These are phyloP conservation scores for Alloplasta piceator DNA, from an alignment of 2,888 invertebrate species.

Conservation along the genomic window DNA sequence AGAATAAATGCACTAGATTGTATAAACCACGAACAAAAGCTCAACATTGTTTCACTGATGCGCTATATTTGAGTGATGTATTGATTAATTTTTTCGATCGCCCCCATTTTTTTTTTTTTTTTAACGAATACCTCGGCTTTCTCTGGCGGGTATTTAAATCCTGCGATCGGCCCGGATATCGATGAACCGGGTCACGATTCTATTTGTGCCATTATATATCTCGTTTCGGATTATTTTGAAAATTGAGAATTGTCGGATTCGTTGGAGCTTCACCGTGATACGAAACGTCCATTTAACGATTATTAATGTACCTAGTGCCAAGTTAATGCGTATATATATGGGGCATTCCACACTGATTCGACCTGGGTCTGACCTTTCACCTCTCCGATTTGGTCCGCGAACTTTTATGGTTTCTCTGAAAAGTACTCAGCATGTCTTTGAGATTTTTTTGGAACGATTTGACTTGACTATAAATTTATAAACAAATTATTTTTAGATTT, in stretches of 20 bases:
- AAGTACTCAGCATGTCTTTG: too few relatives aligned
- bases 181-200: neutral
- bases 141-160: constrained; percentile 8
- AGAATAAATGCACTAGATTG: neutral
- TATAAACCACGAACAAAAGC: neutral
- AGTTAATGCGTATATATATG: neutral
- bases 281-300: constrained; percentile 1
- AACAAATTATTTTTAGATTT: too few relatives aligned
- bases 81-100: neutral
- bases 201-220: neutral
- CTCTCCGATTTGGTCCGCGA: too few relatives aligned
- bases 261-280: neutral
- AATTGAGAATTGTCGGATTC: constrained; percentile 10
- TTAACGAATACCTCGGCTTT: neutral
- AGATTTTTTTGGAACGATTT: too few relatives aligned
- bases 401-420: too few relatives aligned
- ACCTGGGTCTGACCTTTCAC: too few relatives aligned
- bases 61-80: neutral
- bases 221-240: constrained; percentile 19
- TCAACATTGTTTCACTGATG: neutral
- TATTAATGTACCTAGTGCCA: neutral
- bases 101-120: neutral
- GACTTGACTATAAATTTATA: too few relatives aligned
- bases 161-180: neutral
- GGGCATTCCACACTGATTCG: too few relatives aligned